Conservation (phyloP, 2,888 invertebrate genomes). For the Leptarthrus brevirostris region DNA sequence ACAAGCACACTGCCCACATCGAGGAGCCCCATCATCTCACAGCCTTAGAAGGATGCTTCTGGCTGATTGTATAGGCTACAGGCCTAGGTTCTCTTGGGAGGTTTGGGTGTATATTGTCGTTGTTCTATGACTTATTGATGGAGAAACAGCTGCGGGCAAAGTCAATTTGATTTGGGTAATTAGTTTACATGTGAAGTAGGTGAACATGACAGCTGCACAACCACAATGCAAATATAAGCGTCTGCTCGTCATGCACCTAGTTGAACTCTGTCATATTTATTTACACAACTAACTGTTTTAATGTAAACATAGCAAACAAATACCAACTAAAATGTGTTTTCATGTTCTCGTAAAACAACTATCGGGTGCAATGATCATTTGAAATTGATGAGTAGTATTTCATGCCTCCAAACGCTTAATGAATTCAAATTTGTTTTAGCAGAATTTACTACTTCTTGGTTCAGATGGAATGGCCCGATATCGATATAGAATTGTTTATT, state of each 20-base stretch:
- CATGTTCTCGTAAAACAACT: no score
- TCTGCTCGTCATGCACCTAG: not conserved
- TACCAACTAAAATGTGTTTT: no score
- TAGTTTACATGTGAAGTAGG: conserved; percentile 7
- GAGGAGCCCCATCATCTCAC: no score
- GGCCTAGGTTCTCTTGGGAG: no score
- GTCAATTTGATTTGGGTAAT: conserved; percentile 38
- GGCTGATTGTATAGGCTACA: no score
- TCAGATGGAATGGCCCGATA: no score
- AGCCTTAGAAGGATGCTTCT: no score
- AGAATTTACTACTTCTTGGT: no score
- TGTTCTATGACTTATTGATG: conserved; percentile 28
- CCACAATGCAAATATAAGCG: not conserved
- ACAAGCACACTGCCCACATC: no score
- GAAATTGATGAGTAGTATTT: not conserved
- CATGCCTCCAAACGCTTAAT: not conserved
- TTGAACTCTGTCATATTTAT: conserved; percentile 5
- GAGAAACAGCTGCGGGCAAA: conserved; percentile 17
- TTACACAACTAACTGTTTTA: not conserved
- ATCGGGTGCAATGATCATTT: not conserved
- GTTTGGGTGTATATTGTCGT: conserved; percentile 1
- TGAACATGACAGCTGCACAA: conserved; percentile 2
- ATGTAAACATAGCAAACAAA: conserved; percentile 12
- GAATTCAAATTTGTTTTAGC: no score
- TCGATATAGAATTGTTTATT: no score